Conservation (phyloP, 2,113 vertebrate species). For the Cyanocitta stelleri region DNA sequence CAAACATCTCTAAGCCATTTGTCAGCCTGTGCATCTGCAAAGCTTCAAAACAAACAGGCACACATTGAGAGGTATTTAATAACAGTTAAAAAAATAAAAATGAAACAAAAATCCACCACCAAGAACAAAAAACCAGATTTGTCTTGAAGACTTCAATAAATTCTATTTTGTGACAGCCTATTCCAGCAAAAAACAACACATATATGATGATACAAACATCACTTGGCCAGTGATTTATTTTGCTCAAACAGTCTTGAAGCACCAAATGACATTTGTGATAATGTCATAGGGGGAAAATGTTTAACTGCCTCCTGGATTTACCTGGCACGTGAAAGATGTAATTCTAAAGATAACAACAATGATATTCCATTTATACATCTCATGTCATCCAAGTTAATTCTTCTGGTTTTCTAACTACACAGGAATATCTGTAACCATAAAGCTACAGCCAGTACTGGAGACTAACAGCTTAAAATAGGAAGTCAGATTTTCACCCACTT, state of each 20-base stretch:
- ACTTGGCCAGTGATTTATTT: neutral
- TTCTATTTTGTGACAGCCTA: neutral
- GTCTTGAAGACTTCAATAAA: neutral
- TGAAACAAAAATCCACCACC: neutral
- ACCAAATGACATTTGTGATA: conserved; percentile 13
- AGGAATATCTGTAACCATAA: neutral
- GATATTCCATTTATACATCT: neutral
- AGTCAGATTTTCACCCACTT: neutral
- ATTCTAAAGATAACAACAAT: neutral
- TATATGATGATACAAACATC: neutral
- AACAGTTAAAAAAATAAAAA: neutral
- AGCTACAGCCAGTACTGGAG: neutral
- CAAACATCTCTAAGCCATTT: neutral
- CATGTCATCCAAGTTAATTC: neutral
- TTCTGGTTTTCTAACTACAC: neutral
- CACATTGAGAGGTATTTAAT: neutral
- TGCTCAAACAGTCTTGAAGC: conserved; percentile 3
- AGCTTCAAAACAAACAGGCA: neutral
- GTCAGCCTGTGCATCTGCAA: neutral
- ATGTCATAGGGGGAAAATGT: conserved; percentile 1
- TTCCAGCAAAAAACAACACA: neutral
- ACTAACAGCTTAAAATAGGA: neutral
- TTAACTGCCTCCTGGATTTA: conserved; percentile 19
- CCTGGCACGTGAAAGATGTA: neutral
- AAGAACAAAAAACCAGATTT: neutral